Evolutionary conservation across 92 coral and sea anemone genomes (phyloP), one percentile per base, ranked within the genome.

Genomic region (Galaxea fascicularis): DNA sequence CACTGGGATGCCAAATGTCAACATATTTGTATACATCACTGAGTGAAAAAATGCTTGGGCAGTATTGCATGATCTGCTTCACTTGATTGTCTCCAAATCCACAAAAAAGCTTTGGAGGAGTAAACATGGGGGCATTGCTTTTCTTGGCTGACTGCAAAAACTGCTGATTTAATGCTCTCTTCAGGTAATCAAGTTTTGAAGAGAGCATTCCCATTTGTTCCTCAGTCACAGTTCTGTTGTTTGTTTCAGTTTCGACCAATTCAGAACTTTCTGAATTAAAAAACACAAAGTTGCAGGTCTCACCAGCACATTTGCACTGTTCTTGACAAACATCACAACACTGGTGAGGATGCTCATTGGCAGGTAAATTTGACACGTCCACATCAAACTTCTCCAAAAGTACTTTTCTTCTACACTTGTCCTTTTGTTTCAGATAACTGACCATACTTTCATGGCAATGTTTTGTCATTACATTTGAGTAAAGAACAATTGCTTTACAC

Each of bases 291-390:
- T 39, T 39, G 28, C 82, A 89, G 13, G 73, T 16, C 4, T 76
- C 78, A 12, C 92, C 89, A 76, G 41, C 59, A 85, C 93, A 89
- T 71, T 79, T 82, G 70, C 91, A 90, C 24, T 54, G 39, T 54
- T 51, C 11, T 77, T 90, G 91, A 22, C 94, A 90, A 57, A 77
- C 49, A 78, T 87, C 91, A 77, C 93, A 90, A 65, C 90, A 90
- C 63, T 66, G 71, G 76, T 90, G 87, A 39, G 84, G 84, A 52
- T 67, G 26, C 17, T 53, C 71, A 76, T 57, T 27, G 24, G 53
- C 31, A 8, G 78, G 74, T 9, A 77, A 28, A 20, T 73, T 60
- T 24, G 71, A 30, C 18, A 64, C 44, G 3, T 84, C 76, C n/a
- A 68, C 65, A 59, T 59, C 65, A 59, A 59, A 59, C 74, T 87